These are phyloP conservation scores for Ichneumon xanthorius DNA, from an alignment of 2,888 invertebrate species.

Conservation along the genomic window DNA sequence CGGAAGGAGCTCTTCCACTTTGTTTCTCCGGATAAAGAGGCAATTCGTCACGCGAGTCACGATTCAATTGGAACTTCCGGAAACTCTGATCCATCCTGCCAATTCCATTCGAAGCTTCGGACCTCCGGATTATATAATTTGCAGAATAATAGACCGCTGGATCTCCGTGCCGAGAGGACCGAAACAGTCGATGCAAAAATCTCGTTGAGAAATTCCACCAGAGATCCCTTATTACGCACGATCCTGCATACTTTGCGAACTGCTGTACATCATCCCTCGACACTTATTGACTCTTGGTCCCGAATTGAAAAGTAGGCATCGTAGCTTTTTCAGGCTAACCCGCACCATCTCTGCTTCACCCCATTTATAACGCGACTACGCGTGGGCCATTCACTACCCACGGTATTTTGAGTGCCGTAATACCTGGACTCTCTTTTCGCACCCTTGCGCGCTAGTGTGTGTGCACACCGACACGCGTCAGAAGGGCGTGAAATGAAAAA, in stretches of 20 bases:
- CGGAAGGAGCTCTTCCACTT: conserved; percentile 40
- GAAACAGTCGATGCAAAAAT: conserved; percentile 14
- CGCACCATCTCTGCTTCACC: conserved; percentile 28
- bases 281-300: conserved; percentile 84
- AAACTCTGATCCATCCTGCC: conserved; percentile 37
- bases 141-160: conserved; percentile 15
- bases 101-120: conserved; percentile 43
- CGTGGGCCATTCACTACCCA: conserved; percentile 8
- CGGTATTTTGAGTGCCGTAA: conserved; percentile 37
- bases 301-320: conserved; percentile 83
- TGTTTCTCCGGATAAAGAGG: conserved; percentile 28
- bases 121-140: conserved; percentile 42
- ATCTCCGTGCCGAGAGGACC: background rate
- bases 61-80: conserved; percentile 63
- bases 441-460: conserved; percentile 44
- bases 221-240: conserved; percentile 74
- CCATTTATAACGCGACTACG: conserved; percentile 62
- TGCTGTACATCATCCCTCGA: conserved; percentile 83
- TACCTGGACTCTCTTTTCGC: conserved; percentile 46
- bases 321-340: conserved; percentile 47
- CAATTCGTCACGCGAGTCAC: conserved; percentile 62
- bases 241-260: conserved; percentile 45
- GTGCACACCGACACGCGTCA: conserved; percentile 54
- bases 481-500: conserved; percentile 73
- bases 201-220: background rate